Evolutionary conservation across 2,113 vertebrate genomes (phyloP), one percentile per base, ranked within the genome.

Genomic region (Cyanoramphus novaezelandiae): DNA sequence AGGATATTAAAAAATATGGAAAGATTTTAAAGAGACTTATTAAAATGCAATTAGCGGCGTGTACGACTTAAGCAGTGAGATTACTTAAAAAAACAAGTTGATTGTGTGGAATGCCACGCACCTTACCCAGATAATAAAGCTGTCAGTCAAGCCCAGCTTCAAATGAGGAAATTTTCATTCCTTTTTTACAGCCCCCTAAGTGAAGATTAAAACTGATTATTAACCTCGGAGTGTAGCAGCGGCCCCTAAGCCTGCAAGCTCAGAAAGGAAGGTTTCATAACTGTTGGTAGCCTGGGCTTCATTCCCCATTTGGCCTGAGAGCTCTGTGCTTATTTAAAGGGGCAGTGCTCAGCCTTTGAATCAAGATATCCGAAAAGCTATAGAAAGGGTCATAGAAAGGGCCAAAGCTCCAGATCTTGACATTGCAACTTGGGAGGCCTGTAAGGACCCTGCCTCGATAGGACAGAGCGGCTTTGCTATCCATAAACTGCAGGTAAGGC

Each of bases 1-100:
- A 98, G 97, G 98, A 98, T 98, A 98, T 98, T 98, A 98, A 98
- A 98, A 98, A 98, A 98, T 98, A 98, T 96, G 97, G 98, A 98
- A 98, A 98, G 97, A 98, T 98, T 98, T 98, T 98, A 98, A 96
- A 98, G 98, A 98, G 97, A 98, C 98, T 98, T 98, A 98, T 98
- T 98, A 98, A 98, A 98, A 97, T 97, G 97, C 98, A 98, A 98
- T 98, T 98, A 98, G 97, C 95, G 55, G 97, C 95, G 11, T 95
- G 96, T 97, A 97, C 87, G 77, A 98, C 98, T 98, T 98, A 98
- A 98, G 98, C 97, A 98, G 97, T 80, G 97, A 98, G 98, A 98
- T 98, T 98, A 97, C 98, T 98, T 98, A 92, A 93, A 98, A 97
- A 98, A 98, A 98, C 71, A 88, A 97, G 98, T 98, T 97, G 98